phyloP scores from a whole-genome alignment of 2,113 vertebrate species.

The Brienomyrus brachyistius region DNA sequence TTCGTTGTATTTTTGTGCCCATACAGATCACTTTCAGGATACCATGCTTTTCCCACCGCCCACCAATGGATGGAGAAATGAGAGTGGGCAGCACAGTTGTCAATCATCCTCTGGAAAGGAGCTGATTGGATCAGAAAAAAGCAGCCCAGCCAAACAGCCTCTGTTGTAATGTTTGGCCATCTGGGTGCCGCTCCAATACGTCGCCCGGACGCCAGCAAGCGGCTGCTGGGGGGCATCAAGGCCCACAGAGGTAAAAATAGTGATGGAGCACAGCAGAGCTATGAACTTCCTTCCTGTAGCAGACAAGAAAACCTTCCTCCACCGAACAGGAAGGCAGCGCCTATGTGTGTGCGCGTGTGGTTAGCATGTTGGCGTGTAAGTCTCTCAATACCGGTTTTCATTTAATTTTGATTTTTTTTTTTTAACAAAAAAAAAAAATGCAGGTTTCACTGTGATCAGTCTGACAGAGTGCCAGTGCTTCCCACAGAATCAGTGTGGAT shows the following conservation, averaged over 20 bases:
- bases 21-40: neutral
- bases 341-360: neutral
- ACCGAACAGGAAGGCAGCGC: conserved; percentile 1
- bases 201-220: neutral
- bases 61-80: neutral
- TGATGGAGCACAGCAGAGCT: conserved; percentile 31
- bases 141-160: conserved; percentile 25
- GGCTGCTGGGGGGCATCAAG: neutral
- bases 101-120: conserved; percentile 22
- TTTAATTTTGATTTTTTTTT: neutral
- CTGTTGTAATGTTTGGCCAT: conserved; percentile 25
- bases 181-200: conserved; percentile 36
- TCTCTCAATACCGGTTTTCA: neutral
- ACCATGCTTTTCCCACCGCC: neutral
- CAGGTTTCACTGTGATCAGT: neutral
- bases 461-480: neutral
- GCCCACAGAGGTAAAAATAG: conserved; percentile 43
- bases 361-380: neutral
- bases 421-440: neutral
- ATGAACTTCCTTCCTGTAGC: conserved; percentile 51
- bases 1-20: neutral
- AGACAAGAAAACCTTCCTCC: neutral
- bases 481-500: neutral
- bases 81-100: neutral
- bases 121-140: conserved; percentile 31